Conservation (phyloP, 2,888 invertebrate genomes). For the Drosophila kanekoi region DNA sequence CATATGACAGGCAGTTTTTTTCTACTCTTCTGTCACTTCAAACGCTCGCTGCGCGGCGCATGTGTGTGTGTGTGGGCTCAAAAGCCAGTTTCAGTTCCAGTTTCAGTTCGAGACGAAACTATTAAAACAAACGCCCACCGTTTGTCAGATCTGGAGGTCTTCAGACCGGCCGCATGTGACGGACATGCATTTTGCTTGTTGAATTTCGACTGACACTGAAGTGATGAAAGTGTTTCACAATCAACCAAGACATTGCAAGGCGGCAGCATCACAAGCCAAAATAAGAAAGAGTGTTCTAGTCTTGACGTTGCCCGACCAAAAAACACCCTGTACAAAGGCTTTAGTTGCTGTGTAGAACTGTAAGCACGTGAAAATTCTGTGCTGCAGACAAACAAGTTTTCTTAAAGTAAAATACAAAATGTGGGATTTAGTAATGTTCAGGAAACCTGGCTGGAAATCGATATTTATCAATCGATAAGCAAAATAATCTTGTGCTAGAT, state of each 20-base stretch:
- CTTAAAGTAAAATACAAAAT: too few species aligned
- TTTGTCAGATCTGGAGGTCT: slow-evolving; percentile 45
- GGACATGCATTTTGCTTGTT: slow-evolving; percentile 64
- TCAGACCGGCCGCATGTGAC: slow-evolving; percentile 47
- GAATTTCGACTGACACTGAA: slow-evolving; percentile 56
- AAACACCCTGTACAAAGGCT: neutral
- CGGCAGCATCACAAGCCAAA: slow-evolving; percentile 68
- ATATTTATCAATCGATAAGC: too few species aligned
- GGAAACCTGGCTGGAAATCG: too few species aligned
- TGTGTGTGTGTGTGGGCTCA: slow-evolving; percentile 56
- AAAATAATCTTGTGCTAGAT: too few species aligned
- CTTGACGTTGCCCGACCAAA: neutral
- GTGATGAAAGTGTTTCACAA: slow-evolving; percentile 81
- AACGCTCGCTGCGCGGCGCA: slow-evolving; percentile 28
- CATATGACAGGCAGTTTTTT: slow-evolving; percentile 37
- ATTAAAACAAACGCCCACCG: slow-evolving; percentile 76
- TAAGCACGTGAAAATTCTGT: too few species aligned
- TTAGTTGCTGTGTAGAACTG: too few species aligned
- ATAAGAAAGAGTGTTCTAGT: slow-evolving; percentile 1
- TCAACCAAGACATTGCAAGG: slow-evolving; percentile 66
- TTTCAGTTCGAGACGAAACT: slow-evolving; percentile 44
- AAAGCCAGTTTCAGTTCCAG: slow-evolving; percentile 46
- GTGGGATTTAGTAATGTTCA: too few species aligned
- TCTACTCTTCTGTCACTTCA: slow-evolving; percentile 51
- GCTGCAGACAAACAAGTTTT: too few species aligned